Evolutionary conservation across 2,888 invertebrate genomes (phyloP).

Genomic region (Bruchidius siliquastri): DNA sequence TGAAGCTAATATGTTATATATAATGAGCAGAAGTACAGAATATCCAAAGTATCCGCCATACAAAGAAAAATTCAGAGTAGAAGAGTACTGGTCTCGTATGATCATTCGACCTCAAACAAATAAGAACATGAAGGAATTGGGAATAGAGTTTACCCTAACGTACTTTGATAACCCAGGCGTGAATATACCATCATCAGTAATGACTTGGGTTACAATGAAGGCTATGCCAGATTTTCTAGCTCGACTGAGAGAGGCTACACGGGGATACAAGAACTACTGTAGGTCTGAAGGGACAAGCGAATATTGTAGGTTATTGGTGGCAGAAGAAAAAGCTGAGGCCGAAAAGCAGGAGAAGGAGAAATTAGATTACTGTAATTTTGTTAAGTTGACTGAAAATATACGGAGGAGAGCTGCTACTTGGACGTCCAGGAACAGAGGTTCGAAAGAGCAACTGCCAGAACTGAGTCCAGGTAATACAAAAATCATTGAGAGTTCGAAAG

Average conservation of each 20-base stretch:
- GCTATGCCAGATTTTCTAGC: constrained; percentile 74
- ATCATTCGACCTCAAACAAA: constrained; percentile 66
- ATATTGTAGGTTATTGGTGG: constrained; percentile 24
- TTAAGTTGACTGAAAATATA: constrained; percentile 18
- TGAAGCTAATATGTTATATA: constrained; percentile 56
- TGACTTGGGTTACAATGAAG: constrained; percentile 69
- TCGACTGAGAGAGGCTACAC: constrained; percentile 65
- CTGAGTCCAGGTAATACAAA: constrained; percentile 12
- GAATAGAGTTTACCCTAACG: constrained; percentile 78
- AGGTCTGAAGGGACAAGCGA: constrained; percentile 30
- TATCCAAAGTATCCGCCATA: constrained; percentile 67
- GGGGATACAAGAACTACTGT: constrained; percentile 55
- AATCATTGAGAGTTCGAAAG: constrained; percentile 18
- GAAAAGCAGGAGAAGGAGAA: constrained; percentile 24
- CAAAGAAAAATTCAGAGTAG: constrained; percentile 66
- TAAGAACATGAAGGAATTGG: constrained; percentile 54
- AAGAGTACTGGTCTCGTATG: constrained; percentile 83
- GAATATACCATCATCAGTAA: constrained; percentile 66
- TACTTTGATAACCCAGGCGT: constrained; percentile 86
- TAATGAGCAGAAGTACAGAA: constrained; percentile 64
- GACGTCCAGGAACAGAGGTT: constrained; percentile 1
- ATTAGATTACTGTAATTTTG: constrained; percentile 27
- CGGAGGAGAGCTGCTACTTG: constrained; percentile 28
- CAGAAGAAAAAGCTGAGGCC: constrained; percentile 19
- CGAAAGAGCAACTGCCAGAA: constrained; percentile 7